Conservation (phyloP, 1,140 invertebrate genomes). For the Copidosoma floridanum region DNA sequence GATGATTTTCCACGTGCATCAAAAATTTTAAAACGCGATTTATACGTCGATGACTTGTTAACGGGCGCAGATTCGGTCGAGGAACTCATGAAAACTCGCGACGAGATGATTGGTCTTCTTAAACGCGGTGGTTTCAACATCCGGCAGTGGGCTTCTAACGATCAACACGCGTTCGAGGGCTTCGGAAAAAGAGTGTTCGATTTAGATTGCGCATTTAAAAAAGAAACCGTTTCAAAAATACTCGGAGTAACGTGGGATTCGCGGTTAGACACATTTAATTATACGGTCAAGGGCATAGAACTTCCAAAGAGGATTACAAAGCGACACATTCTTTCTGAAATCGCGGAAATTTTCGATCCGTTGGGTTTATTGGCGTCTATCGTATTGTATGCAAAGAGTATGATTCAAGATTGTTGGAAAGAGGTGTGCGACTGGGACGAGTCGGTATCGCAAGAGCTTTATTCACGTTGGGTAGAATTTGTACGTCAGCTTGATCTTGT, state of each 20-base stretch:
- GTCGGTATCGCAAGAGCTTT: too few species aligned
- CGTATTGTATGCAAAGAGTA: too few species aligned
- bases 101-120: constrained; percentile 9
- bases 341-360: too few species aligned
- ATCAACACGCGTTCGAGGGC: constrained; percentile 4
- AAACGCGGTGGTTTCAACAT: constrained; percentile 16
- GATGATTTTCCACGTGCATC: background rate
- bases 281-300: too few species aligned
- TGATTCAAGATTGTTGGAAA: too few species aligned
- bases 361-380: too few species aligned
- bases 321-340: too few species aligned
- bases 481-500: too few species aligned
- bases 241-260: background rate
- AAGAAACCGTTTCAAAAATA: background rate
- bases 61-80: constrained; percentile 13
- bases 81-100: background rate
- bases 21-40: too few species aligned
- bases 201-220: background rate
- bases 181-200: background rate
- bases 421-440: too few species aligned
- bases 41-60: constrained; percentile 13
- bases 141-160: constrained; percentile 22
- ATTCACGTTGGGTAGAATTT: too few species aligned
- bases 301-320: too few species aligned
- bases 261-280: background rate